Evolutionary conservation across 2,888 invertebrate species (phyloP).

Genomic region (Geophilus truncorum): DNA sequence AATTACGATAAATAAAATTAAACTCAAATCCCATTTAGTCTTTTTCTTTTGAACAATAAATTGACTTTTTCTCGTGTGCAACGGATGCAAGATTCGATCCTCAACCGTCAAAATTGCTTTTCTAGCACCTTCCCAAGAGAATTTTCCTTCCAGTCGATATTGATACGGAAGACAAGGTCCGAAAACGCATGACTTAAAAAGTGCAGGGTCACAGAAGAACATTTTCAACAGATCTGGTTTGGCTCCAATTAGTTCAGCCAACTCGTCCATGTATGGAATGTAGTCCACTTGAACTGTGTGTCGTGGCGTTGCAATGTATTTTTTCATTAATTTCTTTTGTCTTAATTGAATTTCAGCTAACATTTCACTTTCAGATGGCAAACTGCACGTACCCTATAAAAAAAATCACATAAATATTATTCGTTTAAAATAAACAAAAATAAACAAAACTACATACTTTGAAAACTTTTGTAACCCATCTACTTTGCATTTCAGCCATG

Average conservation of each 20-base stretch:
- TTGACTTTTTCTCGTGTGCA: constrained; percentile 33
- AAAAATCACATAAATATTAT: no score
- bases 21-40: not conserved
- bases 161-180: constrained; percentile 47
- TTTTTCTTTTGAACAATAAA: not conserved
- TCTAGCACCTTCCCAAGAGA: constrained; percentile 49
- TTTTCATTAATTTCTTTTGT: not conserved
- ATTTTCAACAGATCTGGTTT: constrained; percentile 46
- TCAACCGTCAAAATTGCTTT: constrained; percentile 46
- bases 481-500: constrained; percentile 7
- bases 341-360: not conserved
- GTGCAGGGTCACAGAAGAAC: constrained; percentile 41
- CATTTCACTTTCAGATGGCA: constrained; percentile 1
- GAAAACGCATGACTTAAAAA: constrained; percentile 42
- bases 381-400: not conserved
- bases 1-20: not conserved
- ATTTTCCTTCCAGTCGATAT: constrained; percentile 48
- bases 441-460: no score
- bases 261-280: constrained; percentile 49
- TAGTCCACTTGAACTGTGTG: constrained; percentile 43
- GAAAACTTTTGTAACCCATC: not conserved
- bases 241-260: constrained; percentile 49
- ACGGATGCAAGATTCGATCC: constrained; percentile 39
- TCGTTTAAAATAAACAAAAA: no score
- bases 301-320: constrained; percentile 39